A percentile compares a stretch with the other conserved stretches of the same genome.
Conservation (phyloP, 1,140 invertebrate species). For the Eulimnadia texana region DNA sequence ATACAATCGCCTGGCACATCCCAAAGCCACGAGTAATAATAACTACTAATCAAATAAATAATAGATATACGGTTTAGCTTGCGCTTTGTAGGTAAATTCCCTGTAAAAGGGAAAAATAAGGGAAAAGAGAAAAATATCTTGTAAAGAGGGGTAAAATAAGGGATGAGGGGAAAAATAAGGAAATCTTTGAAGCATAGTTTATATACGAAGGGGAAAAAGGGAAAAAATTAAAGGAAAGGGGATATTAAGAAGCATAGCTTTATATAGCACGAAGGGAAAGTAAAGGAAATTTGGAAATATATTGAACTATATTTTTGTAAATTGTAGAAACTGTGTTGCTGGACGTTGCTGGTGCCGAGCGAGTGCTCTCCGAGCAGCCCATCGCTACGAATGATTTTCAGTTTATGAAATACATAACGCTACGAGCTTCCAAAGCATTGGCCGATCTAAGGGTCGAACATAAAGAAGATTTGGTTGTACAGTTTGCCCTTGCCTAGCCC, state of each 20-base stretch:
- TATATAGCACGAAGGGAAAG: no score
- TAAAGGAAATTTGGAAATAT: no score
- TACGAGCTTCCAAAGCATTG: constrained; percentile 48
- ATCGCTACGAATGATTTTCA: neutral
- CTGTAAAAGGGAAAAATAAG: no score
- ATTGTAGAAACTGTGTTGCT: neutral
- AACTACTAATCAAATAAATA: constrained; percentile 35
- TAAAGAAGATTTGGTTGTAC: constrained; percentile 64
- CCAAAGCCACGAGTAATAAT: constrained; percentile 33
- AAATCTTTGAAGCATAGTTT: no score
- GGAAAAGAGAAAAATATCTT: no score
- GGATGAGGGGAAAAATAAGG: constrained; percentile 11
- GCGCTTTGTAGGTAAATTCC: no score
- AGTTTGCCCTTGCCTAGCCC: constrained; percentile 42
- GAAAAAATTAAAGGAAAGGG: no score
- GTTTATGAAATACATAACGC: constrained; percentile 11
- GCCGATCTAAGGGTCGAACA: constrained; percentile 58
- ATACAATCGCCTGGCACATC: constrained; percentile 27
- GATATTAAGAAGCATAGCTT: no score
- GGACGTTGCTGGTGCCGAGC: neutral
- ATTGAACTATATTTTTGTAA: neutral
- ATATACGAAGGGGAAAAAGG: no score
- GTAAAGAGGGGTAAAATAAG: no score
- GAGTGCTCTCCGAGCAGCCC: constrained; percentile 2
- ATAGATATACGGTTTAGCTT: constrained; percentile 43